Conservation (phyloP, 1,140 invertebrate genomes). For the Polyergus mexicanus region DNA sequence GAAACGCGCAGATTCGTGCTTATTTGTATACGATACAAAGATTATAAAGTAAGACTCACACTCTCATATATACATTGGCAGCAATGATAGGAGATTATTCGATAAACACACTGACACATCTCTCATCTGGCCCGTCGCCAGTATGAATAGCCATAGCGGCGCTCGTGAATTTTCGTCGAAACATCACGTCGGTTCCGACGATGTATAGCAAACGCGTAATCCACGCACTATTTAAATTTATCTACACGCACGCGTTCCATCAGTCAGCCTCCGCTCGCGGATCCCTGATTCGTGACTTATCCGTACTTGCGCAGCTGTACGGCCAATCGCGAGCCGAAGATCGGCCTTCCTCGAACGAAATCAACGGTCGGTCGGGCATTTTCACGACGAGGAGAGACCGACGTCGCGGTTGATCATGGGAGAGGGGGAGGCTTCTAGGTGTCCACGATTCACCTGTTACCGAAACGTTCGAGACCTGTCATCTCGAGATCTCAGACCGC, state of each 20-base stretch:
- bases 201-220: slow-evolving; percentile 54
- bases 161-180: slow-evolving; percentile 60
- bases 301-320: slow-evolving; percentile 80
- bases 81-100: slow-evolving; percentile 48
- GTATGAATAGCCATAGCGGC: slow-evolving; percentile 63
- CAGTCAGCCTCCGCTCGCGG: slow-evolving; percentile 78
- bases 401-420: slow-evolving; percentile 24
- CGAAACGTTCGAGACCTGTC: slow-evolving; percentile 61
- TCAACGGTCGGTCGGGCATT: slow-evolving; percentile 80
- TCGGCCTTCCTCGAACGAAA: slow-evolving; percentile 76
- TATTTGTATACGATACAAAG: slow-evolving; percentile 13
- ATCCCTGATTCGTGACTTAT: slow-evolving; percentile 83
- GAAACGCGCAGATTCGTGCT: neutral
- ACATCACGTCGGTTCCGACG: slow-evolving; percentile 18
- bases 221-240: slow-evolving; percentile 85
- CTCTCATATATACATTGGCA: neutral
- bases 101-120: neutral
- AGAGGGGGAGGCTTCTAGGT: slow-evolving; percentile 15
- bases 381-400: slow-evolving; percentile 52
- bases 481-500: slow-evolving; percentile 33
- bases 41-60: slow-evolving; percentile 6
- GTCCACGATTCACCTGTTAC: slow-evolving; percentile 78
- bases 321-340: slow-evolving; percentile 79
- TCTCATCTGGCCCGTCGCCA: slow-evolving; percentile 57
- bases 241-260: slow-evolving; percentile 80